Evolutionary conservation across 2,888 invertebrate genomes (phyloP).

Genomic region (Ochropleura plecta): DNA sequence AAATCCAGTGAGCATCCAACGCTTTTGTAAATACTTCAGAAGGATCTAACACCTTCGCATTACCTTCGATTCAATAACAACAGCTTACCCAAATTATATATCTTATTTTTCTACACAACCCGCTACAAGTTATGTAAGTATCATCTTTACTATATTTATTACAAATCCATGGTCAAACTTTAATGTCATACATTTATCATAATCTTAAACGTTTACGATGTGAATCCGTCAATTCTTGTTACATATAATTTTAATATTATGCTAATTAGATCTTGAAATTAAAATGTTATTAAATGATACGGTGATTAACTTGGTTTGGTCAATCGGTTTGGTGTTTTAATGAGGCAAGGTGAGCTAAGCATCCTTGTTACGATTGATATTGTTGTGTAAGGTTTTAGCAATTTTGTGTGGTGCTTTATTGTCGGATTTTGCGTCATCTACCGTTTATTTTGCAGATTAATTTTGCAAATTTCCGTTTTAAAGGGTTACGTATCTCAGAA

Average conservation of each 20-base stretch:
- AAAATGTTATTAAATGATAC: slow-evolving; percentile 61
- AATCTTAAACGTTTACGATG: slow-evolving; percentile 48
- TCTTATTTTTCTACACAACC: slow-evolving; percentile 33
- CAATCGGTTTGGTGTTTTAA: slow-evolving; percentile 53
- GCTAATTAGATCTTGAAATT: slow-evolving; percentile 53
- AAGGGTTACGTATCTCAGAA: too few species aligned
- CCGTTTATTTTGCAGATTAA: not conserved
- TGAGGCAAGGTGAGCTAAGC: slow-evolving; percentile 43
- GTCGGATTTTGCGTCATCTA: slow-evolving; percentile 4
- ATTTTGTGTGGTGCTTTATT: slow-evolving; percentile 14
- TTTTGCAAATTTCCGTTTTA: too few species aligned
- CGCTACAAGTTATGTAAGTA: slow-evolving; percentile 39
- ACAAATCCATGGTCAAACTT: slow-evolving; percentile 50
- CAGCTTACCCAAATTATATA: slow-evolving; percentile 24
- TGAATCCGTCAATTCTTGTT: slow-evolving; percentile 51
- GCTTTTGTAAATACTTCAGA: slow-evolving; percentile 2
- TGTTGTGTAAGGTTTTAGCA: slow-evolving; percentile 38
- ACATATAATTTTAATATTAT: slow-evolving; percentile 63
- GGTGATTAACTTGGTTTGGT: slow-evolving; percentile 56
- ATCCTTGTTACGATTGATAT: slow-evolving; percentile 37
- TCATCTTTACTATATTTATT: slow-evolving; percentile 39
- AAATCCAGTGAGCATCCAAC: not conserved
- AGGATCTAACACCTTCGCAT: slow-evolving; percentile 7
- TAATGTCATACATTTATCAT: slow-evolving; percentile 60
- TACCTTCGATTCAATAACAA: slow-evolving; percentile 28